phyloP scores from a whole-genome alignment of 2,888 invertebrate species.

The Aradus depressus region DNA sequence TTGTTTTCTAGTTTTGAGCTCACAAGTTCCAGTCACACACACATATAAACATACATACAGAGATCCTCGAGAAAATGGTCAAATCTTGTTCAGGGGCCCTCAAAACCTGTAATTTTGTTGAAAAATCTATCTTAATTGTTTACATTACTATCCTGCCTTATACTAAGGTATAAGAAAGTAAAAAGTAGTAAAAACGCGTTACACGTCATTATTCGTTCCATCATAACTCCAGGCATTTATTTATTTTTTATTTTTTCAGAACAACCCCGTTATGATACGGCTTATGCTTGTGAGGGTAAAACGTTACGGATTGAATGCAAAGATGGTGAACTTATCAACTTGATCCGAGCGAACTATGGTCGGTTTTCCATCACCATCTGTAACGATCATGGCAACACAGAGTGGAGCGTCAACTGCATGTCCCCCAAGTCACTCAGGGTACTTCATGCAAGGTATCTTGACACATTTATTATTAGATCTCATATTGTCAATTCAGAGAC shows the following conservation, averaged over 20 bases:
- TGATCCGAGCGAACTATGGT: slow-evolving; percentile 89
- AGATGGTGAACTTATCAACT: slow-evolving; percentile 77
- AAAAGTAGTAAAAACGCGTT: not conserved
- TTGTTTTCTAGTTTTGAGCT: too few relatives aligned
- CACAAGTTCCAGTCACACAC: too few relatives aligned
- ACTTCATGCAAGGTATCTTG: slow-evolving; percentile 68
- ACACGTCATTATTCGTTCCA: not conserved
- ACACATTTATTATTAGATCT: not conserved
- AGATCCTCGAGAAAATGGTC: too few relatives aligned
- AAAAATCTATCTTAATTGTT: not conserved
- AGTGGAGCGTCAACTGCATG: slow-evolving; percentile 95
- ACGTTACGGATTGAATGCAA: slow-evolving; percentile 78
- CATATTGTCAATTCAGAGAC: too few relatives aligned
- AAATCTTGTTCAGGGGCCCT: too few relatives aligned
- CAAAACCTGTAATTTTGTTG: too few relatives aligned
- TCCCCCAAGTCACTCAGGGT: slow-evolving; percentile 78
- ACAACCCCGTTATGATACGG: slow-evolving; percentile 72
- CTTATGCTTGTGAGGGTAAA: slow-evolving; percentile 89
- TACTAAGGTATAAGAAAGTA: not conserved
- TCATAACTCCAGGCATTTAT: not conserved
- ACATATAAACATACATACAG: too few relatives aligned
- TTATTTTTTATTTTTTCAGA: slow-evolving; percentile 44
- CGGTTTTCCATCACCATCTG: slow-evolving; percentile 90
- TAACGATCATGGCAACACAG: slow-evolving; percentile 91
- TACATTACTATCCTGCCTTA: not conserved